phyloP scores from a whole-genome alignment of 2,888 invertebrate species.

The Rhorus exstirpatorius region DNA sequence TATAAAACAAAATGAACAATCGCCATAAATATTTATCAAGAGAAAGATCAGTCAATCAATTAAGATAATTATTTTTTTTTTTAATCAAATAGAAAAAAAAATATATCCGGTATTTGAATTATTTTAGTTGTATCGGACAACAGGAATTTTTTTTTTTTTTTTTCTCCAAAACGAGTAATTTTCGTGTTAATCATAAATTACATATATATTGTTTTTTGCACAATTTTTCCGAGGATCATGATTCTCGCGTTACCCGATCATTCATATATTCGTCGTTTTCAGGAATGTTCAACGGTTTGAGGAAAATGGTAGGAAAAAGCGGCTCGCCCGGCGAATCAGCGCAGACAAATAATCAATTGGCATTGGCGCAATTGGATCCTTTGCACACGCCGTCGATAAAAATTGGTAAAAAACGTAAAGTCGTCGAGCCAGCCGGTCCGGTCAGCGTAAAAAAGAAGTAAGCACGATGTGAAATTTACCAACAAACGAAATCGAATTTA shows the following conservation, averaged over 20 bases:
- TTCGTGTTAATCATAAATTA: not conserved
- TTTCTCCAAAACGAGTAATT: no score
- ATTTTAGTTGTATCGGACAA: no score
- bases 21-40: no score
- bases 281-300: constrained; percentile 93
- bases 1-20: no score
- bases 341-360: constrained; percentile 70
- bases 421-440: constrained; percentile 87
- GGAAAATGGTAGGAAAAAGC: constrained; percentile 91
- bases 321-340: constrained; percentile 87
- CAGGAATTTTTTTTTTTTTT: no score
- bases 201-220: constrained; percentile 29
- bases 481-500: no score
- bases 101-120: no score
- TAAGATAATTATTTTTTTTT: no score
- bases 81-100: no score
- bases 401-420: constrained; percentile 90
- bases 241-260: no score
- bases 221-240: no score
- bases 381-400: constrained; percentile 88
- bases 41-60: no score
- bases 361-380: constrained; percentile 74
- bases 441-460: constrained; percentile 91
- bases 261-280: constrained; percentile 26
- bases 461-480: constrained; percentile 65